Evolutionary conservation across 1,140 invertebrate genomes (phyloP), one percentile per base, ranked within the genome.

Genomic region (Papilio polytes): DNA sequence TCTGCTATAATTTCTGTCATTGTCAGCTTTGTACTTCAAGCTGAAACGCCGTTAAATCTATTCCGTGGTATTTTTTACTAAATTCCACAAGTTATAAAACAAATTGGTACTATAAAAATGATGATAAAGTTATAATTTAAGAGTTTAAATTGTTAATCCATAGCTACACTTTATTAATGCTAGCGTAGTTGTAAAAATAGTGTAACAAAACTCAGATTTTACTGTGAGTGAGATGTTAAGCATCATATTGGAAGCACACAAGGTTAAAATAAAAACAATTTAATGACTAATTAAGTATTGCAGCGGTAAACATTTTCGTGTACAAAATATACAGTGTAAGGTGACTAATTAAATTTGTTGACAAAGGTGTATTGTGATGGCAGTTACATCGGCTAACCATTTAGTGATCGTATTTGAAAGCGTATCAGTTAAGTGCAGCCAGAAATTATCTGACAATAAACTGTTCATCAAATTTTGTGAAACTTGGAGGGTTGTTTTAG

Each of bases 401-500:
- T 44, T 78, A 46, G 41, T 18, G 9, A 66, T 66, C 36, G 77
- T 78, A 12, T 22, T 78, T 46, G 41, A 78, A 46, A 78, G 7
- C 22, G 56, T 78, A 78, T 63, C 77, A 20, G 77, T 78, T 44
- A 66, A 78, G 41, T 31, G 31, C 18, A 41, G n/a, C n/a, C 41
- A 78, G 15, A 44, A 36, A 10, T 41, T 78, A 44, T 66, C 77
- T 7, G 41, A 63, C 15, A 78, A 20, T 13, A 66, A 78, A 44
- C 12, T 36, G 7, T 13, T 66, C 3, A 78, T 66, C 18, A 78
- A 78, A 20, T 63, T 63, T 12, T 63, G 15, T 20, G n/a, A n/a
- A 41, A 41, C 31, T 36, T 88, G 85, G 78, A 87, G 85, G 83
- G 86, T 85, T 56, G 84, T 93, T 2, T 15, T 91, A 8, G 83